Evolutionary conservation across 2,888 invertebrate species (phyloP).

Genomic region (Tribolium freemani): DNA sequence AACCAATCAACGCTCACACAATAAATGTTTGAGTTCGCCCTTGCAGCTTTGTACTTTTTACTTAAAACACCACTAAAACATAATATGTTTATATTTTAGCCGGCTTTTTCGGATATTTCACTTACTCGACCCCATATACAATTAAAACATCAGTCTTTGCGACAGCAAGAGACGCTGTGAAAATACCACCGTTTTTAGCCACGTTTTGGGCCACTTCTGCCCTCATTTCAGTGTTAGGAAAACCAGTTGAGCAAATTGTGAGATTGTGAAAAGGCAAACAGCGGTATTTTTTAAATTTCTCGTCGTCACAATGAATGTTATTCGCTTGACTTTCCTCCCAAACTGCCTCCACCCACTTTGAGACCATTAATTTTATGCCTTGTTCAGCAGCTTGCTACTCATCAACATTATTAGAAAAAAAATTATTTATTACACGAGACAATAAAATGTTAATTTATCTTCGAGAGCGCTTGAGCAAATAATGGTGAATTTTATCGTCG

Average conservation of each 20-base stretch:
- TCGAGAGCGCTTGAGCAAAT: too few relatives aligned
- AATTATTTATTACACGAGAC: too few relatives aligned
- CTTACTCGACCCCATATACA: constrained; percentile 66
- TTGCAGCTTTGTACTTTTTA: constrained; percentile 79
- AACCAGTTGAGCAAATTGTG: constrained; percentile 84
- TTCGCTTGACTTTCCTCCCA: constrained; percentile 80
- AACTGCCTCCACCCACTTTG: constrained; percentile 84
- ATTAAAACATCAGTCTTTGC: constrained; percentile 72
- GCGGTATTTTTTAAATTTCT: constrained; percentile 73
- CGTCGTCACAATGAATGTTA: constrained; percentile 75
- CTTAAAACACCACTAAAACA: constrained; percentile 76
- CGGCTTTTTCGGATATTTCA: not conserved
- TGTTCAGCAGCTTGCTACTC: constrained; percentile 78
- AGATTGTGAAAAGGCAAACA: constrained; percentile 85
- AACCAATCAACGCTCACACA: constrained; percentile 87
- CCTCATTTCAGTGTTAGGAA: constrained; percentile 74
- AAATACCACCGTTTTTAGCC: constrained; percentile 79
- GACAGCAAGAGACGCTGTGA: constrained; percentile 66
- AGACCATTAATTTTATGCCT: constrained; percentile 81
- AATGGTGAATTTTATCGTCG: too few relatives aligned
- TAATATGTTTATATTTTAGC: not conserved
- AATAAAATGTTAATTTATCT: too few relatives aligned
- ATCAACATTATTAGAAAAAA: constrained; percentile 5
- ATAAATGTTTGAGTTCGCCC: constrained; percentile 67
- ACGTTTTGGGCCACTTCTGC: constrained; percentile 77